Evolutionary conservation across 2,888 invertebrate genomes (phyloP), one percentile per base, ranked within the genome.

Genomic region (Standfussiana lucernea): DNA sequence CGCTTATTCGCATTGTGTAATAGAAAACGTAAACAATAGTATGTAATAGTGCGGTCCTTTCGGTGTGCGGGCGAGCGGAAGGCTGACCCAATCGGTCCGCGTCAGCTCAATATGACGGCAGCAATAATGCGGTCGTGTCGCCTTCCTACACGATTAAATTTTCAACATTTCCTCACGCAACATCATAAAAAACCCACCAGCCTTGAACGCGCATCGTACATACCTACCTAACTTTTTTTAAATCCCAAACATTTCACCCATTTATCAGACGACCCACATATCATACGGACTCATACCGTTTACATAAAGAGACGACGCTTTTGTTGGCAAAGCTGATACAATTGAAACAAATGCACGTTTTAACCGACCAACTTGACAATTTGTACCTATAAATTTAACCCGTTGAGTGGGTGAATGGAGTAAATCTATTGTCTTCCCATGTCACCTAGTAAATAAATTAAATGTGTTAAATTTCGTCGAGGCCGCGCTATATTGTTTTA

Each of bases 101-200:
- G 93, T 94, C 95, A 92, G 91, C 90, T 90, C 94, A 93, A 94
- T 94, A 94, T 94, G 95, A 92, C 92, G 93, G 90, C 88, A 86
- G 90, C 92, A 92, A 93, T 93, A 95, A 95, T 93, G 93, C 93
- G 93, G 93, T 88, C 92, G 87, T 68, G 37, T 78, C 65, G 88
- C 83, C 87, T 89, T 83, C 88, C 90, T 88, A 90, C 91, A 89
- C 93, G 92, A 95, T 95, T 93, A 94, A 94, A 95, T 95, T 94
- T 94, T 93, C 91, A 91, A 91, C 94, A 93, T 94, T 93, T 92
- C 91, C 91, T 91, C 92, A 93, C 93, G 91, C 89, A 88, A 89
- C 82, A 73, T 82, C 88, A 85, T 87, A 87, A 89, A 90, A 89
- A 91, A 89, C 82, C 82, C 86, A 88, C 84, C 83, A 86, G 80